These are phyloP conservation scores for Papilio machaon DNA, from an alignment of 1,140 invertebrate genomes.

Conservation along the genomic window DNA sequence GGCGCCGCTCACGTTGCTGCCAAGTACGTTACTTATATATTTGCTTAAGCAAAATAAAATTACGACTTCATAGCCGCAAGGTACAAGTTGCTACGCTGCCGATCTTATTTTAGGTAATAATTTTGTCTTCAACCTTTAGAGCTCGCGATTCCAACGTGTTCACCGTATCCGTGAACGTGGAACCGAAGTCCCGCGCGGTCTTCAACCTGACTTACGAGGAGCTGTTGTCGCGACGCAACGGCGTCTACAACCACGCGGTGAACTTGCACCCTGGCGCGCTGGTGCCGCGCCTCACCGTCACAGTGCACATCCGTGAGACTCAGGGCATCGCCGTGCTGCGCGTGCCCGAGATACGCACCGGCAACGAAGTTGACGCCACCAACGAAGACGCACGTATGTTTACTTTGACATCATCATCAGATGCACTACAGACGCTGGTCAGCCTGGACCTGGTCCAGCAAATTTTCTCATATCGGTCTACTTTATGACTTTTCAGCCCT, in stretches of 20 bases:
- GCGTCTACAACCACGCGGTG: conserved; percentile 84
- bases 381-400: conserved; percentile 76
- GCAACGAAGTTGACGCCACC: conserved; percentile 82
- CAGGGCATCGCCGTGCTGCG: conserved; percentile 81
- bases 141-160: conserved; percentile 86
- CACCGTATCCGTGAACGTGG: conserved; percentile 84
- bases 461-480: too few relatives aligned
- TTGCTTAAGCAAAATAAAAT: neutral
- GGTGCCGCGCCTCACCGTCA: conserved; percentile 83
- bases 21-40: conserved; percentile 65
- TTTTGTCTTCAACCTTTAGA: conserved; percentile 58
- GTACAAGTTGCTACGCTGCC: too few relatives aligned
- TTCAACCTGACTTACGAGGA: conserved; percentile 87
- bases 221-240: conserved; percentile 82
- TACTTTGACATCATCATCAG: conserved; percentile 14
- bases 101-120: neutral
- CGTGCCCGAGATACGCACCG: conserved; percentile 83
- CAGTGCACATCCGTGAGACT: conserved; percentile 83
- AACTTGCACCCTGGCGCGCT: conserved; percentile 84
- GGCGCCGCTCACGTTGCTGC: conserved; percentile 84
- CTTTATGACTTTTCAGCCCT: neutral
- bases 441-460: too few relatives aligned
- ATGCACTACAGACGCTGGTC: too few relatives aligned
- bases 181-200: conserved; percentile 81
- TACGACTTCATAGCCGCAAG: neutral